Base-by-base conservation (phyloP, 2,888 invertebrate species). In the Stramonita haemastoma region DNA sequence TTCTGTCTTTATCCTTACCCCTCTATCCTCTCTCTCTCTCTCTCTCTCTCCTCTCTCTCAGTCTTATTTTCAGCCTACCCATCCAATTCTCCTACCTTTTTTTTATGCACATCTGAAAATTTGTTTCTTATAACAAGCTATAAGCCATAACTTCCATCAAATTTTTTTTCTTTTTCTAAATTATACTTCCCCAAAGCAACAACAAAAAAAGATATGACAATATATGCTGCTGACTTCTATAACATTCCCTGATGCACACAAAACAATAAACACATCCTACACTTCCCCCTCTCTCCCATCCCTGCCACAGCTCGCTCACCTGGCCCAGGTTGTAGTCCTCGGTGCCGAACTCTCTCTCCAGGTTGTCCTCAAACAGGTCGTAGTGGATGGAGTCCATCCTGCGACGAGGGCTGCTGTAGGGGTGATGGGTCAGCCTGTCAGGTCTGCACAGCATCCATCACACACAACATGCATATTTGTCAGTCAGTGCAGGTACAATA, bases 261-360 rank as follows among this genome's bases (percentile, higher is more conserved):
- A 46, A 46, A 46, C 17, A 60, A 4, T 73, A 26, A n/a, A 26
- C 2, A n/a, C 29, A 11, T 29, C n/a, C 26, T 70, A 11, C 73
- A 4, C 29, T 11, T n/a, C 73, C 29, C 26, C 11, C 73, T 73
- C 73, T n/a, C 73, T 73, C n/a, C 11, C n/a, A 73, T 8, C 73
- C n/a, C n/a, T n/a, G 22, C 26, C 73, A 19, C 34, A 79, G 34
- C 79, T 81, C 87, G 34, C 79, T 81, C 87, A 95, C 95, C 94
- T 95, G 95, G 87, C 95, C 95, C 11, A 95, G 92, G 60, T 91
- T 92, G 89, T 93, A 95, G 32, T 93, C 92, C 86, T 94, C 93
- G 34, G 91, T 91, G 32, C 93, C 94, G n/a, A 93, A 89, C 88
- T 95, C 94, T 89, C 94, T 91, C 91, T 95, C 95, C 83, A 95